Evolutionary conservation across 1,140 invertebrate species (phyloP), one percentile per base, ranked within the genome.

Genomic region (Cydia pomonella): DNA sequence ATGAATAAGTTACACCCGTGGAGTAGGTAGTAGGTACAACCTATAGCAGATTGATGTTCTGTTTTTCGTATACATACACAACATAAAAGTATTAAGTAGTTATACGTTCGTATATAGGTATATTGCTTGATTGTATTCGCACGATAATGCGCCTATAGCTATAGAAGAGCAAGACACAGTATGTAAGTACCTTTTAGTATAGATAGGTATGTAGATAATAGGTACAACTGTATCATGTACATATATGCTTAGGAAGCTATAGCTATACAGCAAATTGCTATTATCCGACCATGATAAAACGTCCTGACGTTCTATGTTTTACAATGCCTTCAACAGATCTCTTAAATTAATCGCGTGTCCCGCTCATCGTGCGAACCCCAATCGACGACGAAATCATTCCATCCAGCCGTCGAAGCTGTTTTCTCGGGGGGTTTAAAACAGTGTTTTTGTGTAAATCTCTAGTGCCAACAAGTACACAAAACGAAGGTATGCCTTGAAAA

Each of bases 341-440:
- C 82, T 84, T 83, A 62, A 86, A 82, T 87, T 78, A 76, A 84
- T 77, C 72, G 74, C 75, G 77, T 86, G 84, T 87, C 79, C 78
- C 81, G 88, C 83, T 87, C 86, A 88, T 87, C 89, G 89, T 92
- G 91, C 85, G 91, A 92, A 92, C 91, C 91, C 91, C 91, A 23
- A 53, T 50, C 71, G 90, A 90, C 90, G 91, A 91, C 91, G 88
- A 92, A 91, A 91, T 92, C 89, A 92, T 92, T 92, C 91, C 91
- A 92, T 91, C 91, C 91, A 91, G 89, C 88, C 89, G 88, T 92
- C 89, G 89, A 91, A 91, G 91, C 88, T 84, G 87, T 91, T 83
- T 92, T 91, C 88, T 91, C 89, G 87, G 89, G 64, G 89, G 89
- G 89, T 91, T 91, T 92, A 85, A 87, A 84, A 89, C 90, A 87